Conservation (phyloP, 2,797 vertebrate genomes). For the Novumbra hubbsi region DNA sequence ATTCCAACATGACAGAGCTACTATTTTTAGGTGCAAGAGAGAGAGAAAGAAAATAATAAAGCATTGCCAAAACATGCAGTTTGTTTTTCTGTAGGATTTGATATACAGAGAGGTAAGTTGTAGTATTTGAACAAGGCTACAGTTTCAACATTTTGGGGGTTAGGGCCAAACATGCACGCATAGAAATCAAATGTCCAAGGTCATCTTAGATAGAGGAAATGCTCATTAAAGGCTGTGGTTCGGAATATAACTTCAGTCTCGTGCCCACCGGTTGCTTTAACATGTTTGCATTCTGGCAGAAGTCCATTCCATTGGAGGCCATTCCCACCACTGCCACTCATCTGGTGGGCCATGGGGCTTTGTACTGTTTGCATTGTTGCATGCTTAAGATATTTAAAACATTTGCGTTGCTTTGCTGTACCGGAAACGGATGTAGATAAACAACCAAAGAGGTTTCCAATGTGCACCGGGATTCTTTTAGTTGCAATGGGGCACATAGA, state of each 20-base stretch:
- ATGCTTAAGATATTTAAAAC: too few relatives aligned
- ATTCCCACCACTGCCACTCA: too few relatives aligned
- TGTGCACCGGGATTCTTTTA: too few relatives aligned
- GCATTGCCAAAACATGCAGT: conserved; percentile 75
- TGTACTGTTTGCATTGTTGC: too few relatives aligned
- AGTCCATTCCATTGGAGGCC: too few relatives aligned
- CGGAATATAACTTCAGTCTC: background rate
- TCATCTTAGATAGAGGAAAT: conserved; percentile 31
- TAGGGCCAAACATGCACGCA: conserved; percentile 71
- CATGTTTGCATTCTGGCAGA: too few relatives aligned
- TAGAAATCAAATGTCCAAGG: conserved; percentile 59
- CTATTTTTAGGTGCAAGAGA: conserved; percentile 47
- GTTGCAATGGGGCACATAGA: too few relatives aligned
- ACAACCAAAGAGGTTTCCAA: too few relatives aligned
- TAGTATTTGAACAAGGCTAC: conserved; percentile 32
- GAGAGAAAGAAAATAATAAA: conserved; percentile 50
- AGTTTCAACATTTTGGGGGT: conserved; percentile 24
- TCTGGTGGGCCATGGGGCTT: too few relatives aligned
- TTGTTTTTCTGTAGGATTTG: conserved; percentile 38
- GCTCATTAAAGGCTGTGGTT: conserved; percentile 38
- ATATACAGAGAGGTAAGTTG: conserved; percentile 57
- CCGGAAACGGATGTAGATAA: too few relatives aligned
- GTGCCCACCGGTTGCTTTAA: too few relatives aligned
- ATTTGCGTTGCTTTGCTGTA: too few relatives aligned
- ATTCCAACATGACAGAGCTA: conserved; percentile 40